Evolutionary conservation across 2,113 vertebrate species (phyloP).

Genomic region (Arizona elegans): DNA sequence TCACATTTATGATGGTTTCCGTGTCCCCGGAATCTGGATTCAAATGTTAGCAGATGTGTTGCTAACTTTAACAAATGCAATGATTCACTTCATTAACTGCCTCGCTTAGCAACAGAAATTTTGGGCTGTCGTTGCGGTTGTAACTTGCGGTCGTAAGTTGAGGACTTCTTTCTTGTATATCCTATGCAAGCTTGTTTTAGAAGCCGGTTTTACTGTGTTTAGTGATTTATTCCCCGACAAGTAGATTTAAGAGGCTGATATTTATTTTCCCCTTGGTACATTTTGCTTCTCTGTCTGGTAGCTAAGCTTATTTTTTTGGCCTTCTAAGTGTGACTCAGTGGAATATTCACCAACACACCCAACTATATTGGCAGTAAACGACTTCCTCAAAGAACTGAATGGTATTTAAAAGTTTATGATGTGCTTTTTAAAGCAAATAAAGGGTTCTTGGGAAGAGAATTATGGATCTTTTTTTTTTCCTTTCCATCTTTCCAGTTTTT

Average conservation of each 20-base stretch:
- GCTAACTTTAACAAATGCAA: too few relatives aligned
- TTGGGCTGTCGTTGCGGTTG: too few relatives aligned
- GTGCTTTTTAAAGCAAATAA: not conserved
- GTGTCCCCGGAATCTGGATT: too few relatives aligned
- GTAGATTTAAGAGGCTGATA: not conserved
- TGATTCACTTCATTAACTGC: too few relatives aligned
- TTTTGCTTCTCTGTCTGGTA: constrained; percentile 14
- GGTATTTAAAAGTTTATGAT: not conserved
- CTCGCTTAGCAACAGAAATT: too few relatives aligned
- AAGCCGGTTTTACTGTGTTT: not conserved
- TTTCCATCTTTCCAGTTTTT: not conserved
- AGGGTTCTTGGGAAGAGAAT: not conserved
- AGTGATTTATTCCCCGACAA: not conserved
- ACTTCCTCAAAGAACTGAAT: constrained; percentile 1
- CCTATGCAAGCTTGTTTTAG: not conserved
- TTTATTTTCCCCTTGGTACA: not conserved
- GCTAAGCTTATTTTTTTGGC: constrained; percentile 4
- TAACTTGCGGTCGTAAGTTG: not conserved
- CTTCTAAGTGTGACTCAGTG: constrained; percentile 24
- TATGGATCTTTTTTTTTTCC: not conserved
- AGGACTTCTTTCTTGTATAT: not conserved
- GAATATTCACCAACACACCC: constrained; percentile 19
- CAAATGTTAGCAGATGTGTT: too few relatives aligned
- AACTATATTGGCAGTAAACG: constrained; percentile 33
- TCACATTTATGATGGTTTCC: not conserved